These are phyloP conservation scores for Haemorhous mexicanus DNA, from an alignment of 2,113 vertebrate genomes.

Conservation along the genomic window DNA sequence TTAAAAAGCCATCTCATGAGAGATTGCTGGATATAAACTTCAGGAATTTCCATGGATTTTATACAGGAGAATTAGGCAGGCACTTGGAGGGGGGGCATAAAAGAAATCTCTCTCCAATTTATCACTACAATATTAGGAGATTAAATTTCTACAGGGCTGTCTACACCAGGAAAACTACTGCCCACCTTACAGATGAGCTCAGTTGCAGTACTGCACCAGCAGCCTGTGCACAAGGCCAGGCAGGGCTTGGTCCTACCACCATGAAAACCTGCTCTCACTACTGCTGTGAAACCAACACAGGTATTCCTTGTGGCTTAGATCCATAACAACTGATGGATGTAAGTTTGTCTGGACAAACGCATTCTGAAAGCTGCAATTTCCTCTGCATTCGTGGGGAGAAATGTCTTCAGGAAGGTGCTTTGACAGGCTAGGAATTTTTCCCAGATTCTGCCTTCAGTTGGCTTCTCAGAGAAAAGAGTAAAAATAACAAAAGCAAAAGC, in stretches of 20 bases:
- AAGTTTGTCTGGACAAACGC: not conserved
- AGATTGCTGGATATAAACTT: not conserved
- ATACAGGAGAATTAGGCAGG: not conserved
- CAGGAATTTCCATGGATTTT: not conserved
- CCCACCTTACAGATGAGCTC: not conserved
- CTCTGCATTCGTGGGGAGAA: not conserved
- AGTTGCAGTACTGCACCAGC: not conserved
- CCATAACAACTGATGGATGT: not conserved
- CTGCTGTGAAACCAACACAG: not conserved
- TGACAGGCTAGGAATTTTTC: slow-evolving; percentile 18
- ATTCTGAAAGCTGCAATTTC: not conserved
- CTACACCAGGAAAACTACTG: not conserved
- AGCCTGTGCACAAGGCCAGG: not conserved
- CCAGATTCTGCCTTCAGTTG: not conserved
- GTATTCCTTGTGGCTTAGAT: not conserved
- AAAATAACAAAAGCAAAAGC: not conserved
- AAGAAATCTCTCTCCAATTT: not conserved
- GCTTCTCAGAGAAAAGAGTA: not conserved
- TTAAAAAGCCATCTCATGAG: not conserved
- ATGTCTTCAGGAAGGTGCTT: not conserved
- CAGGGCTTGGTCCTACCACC: not conserved
- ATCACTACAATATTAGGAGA: not conserved
- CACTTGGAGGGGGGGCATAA: not conserved
- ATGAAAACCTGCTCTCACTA: not conserved
- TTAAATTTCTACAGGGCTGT: not conserved